phyloP scores from a whole-genome alignment of 1,140 invertebrate species.

The Dinothrombium tinctorium region DNA sequence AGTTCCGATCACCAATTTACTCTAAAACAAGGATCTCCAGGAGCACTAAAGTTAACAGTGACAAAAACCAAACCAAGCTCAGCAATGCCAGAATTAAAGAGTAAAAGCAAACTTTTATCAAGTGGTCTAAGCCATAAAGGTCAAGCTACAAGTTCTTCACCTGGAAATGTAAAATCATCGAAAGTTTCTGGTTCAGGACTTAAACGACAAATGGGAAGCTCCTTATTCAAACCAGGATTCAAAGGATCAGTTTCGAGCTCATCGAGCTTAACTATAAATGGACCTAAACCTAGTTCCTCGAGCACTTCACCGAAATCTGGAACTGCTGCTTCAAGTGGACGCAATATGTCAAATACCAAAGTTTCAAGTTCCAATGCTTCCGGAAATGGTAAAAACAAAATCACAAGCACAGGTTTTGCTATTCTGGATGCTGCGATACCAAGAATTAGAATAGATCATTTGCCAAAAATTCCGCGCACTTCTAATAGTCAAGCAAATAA shows the following conservation, averaged over 20 bases:
- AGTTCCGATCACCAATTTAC: conserved; percentile 16
- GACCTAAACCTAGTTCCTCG: neutral
- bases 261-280: neutral
- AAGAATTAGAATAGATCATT: neutral
- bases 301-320: neutral
- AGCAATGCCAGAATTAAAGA: neutral
- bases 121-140: neutral
- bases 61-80: conserved; percentile 14
- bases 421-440: conserved; percentile 3
- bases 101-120: neutral
- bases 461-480: conserved; percentile 4
- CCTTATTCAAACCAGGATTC: neutral
- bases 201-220: neutral
- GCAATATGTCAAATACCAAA: neutral
- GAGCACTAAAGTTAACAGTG: conserved; percentile 14
- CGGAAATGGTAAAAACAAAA: neutral
- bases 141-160: neutral
- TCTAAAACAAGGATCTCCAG: conserved; percentile 13
- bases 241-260: neutral
- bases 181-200: conserved; percentile 6
- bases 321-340: no score
- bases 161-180: neutral
- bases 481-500: neutral
- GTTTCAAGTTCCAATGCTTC: conserved; percentile 1
- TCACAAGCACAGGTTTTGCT: neutral